A percentile compares a stretch with the other conserved stretches of the same genome.
Conservation (phyloP, 2,888 invertebrate species). For the Chrysina gloriosa region DNA sequence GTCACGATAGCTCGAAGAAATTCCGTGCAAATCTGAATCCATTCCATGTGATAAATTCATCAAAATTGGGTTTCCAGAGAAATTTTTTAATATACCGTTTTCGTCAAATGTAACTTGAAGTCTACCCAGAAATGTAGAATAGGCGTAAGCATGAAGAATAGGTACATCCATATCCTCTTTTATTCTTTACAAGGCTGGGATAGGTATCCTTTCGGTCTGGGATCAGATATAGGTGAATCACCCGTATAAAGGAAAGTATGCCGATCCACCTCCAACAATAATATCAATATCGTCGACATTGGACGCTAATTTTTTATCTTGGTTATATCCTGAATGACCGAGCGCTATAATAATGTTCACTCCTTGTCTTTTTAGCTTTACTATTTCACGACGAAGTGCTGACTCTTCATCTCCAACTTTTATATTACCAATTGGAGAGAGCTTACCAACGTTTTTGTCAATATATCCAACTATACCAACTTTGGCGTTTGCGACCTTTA, state of each 20-base stretch:
- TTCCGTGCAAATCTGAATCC: constrained; percentile 73
- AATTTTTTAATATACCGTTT: constrained; percentile 75
- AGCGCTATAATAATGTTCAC: constrained; percentile 86
- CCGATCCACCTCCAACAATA: constrained; percentile 91
- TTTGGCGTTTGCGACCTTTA: constrained; percentile 72
- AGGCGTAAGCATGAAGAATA: constrained; percentile 90
- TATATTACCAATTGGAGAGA: not conserved
- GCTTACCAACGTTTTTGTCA: constrained; percentile 78
- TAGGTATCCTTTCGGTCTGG: constrained; percentile 74
- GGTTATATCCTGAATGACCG: constrained; percentile 87
- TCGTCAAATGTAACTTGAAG: constrained; percentile 77
- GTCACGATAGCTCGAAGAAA: constrained; percentile 72
- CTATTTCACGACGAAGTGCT: constrained; percentile 16
- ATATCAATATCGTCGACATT: constrained; percentile 84
- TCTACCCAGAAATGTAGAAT: constrained; percentile 89
- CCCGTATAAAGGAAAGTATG: constrained; percentile 91
- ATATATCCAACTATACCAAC: constrained; percentile 89
- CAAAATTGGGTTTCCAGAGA: constrained; percentile 81
- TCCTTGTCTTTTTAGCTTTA: constrained; percentile 66
- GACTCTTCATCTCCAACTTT: constrained; percentile 17
- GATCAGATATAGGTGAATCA: constrained; percentile 68
- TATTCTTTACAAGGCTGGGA: constrained; percentile 79
- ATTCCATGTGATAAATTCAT: constrained; percentile 74
- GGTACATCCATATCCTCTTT: constrained; percentile 78
- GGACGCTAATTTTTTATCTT: constrained; percentile 81